These are phyloP conservation scores for Bolborhynchus lineola DNA, from an alignment of 2,113 vertebrate species.

Conservation along the genomic window DNA sequence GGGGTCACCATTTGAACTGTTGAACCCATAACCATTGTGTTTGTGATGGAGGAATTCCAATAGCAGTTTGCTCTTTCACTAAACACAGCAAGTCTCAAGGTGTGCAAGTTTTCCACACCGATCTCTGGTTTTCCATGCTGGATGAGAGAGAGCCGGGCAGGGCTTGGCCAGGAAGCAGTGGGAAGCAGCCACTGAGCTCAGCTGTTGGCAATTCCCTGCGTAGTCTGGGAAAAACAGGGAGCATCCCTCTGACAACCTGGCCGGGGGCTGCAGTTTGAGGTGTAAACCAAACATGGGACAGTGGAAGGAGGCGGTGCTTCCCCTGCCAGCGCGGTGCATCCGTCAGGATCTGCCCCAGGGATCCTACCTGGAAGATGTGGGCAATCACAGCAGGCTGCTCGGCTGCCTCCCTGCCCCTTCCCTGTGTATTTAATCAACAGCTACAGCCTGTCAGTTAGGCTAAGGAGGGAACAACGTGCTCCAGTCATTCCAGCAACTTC, in stretches of 20 bases:
- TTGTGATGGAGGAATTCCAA: background rate
- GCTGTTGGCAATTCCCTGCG: background rate
- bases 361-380: background rate
- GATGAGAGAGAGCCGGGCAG: background rate
- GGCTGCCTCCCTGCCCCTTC: background rate
- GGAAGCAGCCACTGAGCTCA: background rate
- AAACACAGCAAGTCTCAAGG: background rate
- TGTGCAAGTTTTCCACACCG: accelerated
- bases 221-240: background rate
- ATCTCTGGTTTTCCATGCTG: background rate
- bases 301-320: accelerated
- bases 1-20: background rate
- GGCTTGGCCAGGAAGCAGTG: accelerated
- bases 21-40: background rate
- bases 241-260: accelerated
- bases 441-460: background rate
- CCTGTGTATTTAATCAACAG: background rate
- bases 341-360: background rate
- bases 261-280: background rate
- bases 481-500: background rate
- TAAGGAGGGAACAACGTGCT: background rate
- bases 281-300: accelerated
- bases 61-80: background rate
- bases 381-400: background rate
- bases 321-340: accelerated